A percentile compares a stretch with the other conserved stretches of the same genome.
Conservation (phyloP, 1,140 invertebrate species). For the Drosophila eugracilis region DNA sequence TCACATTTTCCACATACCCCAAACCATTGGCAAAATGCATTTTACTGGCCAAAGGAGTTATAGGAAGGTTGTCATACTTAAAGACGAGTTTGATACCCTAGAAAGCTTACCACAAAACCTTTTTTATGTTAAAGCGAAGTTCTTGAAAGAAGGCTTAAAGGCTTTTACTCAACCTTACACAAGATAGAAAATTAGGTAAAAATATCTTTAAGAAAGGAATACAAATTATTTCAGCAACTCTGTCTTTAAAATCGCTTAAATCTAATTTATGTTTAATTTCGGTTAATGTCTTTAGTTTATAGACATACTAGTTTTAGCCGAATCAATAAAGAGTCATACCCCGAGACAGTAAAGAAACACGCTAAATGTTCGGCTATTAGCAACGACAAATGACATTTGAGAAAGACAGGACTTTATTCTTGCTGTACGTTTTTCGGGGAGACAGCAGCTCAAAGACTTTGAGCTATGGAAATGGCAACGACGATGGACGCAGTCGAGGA, state of each 20-base stretch:
- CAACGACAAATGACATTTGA: constrained; percentile 38
- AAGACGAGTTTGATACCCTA: constrained; percentile 1
- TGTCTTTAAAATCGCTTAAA: too few species aligned
- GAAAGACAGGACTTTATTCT: constrained; percentile 9
- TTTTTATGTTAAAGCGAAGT: too few species aligned
- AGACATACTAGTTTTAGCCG: too few species aligned
- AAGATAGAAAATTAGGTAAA: too few species aligned
- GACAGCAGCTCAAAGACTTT: constrained; percentile 19
- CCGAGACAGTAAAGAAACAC: not conserved
- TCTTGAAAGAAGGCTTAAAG: too few species aligned
- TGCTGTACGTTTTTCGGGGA: not conserved
- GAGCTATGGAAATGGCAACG: constrained; percentile 17
- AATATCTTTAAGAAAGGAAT: too few species aligned
- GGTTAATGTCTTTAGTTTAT: too few species aligned
- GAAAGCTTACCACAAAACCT: too few species aligned
- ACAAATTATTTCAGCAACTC: too few species aligned
- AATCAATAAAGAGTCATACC: not conserved
- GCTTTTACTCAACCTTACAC: too few species aligned
- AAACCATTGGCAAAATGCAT: constrained; percentile 31
- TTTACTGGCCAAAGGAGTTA: constrained; percentile 24
- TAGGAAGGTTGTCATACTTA: not conserved
- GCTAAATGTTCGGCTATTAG: constrained; percentile 39
- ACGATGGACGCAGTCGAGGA: constrained; percentile 3
- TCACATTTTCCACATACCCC: not conserved
- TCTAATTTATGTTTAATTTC: too few species aligned